Base-by-base conservation (phyloP, 2,797 vertebrate species). In the Phoxinus dragarum region DNA sequence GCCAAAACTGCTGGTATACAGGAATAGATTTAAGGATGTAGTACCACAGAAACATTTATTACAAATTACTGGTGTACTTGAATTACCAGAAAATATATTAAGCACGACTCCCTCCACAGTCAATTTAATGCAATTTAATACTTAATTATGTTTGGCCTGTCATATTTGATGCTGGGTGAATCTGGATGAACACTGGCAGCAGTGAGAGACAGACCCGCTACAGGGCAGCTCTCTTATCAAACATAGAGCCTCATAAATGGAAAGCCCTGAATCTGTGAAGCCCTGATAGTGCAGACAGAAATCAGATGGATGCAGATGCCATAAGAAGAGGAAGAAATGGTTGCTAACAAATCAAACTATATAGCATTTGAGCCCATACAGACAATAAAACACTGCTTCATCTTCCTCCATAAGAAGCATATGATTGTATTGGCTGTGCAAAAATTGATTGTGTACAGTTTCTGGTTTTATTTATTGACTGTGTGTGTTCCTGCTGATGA, bases 101-200 rank as follows among this genome's bases (percentile, higher is more conserved):
- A 94, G 92, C 93, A 93, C 90, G 91, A 90, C 94, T 92, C 88
- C 86, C 89, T 93, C 89, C 83, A 86, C 81, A 90, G 92, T 93
- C 92, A 94, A 92, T 95, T 94, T 94, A 92, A 92, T 92, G 87
- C 85, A 68, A 90, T 92, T 92, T 94, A 94, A 93, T 91, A 90
- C 76, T 88, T 91, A 94, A 95, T 96, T 93, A 94, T 90, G 90
- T 92, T 93, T 89, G 86, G 77, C 91, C 89, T 93, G 91, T 94
- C 92, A 89, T 88, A 91, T 90, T 92, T 90, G 88, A 92, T 88
- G 90, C 76, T 0, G 85, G 76, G 82, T 86, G 86, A 89, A 90
- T 82, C 69, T 73, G n/a, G 59, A 4, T 66, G 88, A 91, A 92
- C 89, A 93, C 88, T 89, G 85, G 88, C 59, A 40, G 49, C 12